A percentile compares a stretch with the other conserved stretches of the same genome.
These are phyloP conservation scores for Zhengitettix transpicula DNA, from an alignment of 2,888 invertebrate genomes.

Conservation along the genomic window DNA sequence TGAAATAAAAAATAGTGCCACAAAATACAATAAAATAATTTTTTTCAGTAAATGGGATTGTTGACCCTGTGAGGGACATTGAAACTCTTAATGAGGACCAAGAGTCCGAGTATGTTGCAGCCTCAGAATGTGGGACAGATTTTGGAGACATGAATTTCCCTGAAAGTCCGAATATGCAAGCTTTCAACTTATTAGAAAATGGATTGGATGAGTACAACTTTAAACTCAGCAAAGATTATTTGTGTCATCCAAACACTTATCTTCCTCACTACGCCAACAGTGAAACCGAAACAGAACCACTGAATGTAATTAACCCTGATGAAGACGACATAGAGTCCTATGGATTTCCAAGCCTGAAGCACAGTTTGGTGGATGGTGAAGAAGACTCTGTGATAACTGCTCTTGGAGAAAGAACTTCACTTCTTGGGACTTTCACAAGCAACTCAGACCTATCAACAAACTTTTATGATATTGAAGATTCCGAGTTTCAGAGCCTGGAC, in stretches of 20 bases:
- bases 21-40: neutral
- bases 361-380: constrained; percentile 24
- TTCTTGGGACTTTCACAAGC: constrained; percentile 53
- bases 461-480: constrained; percentile 79
- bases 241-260: constrained; percentile 72
- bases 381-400: constrained; percentile 11
- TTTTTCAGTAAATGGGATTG: constrained; percentile 29
- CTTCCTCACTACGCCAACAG: constrained; percentile 39
- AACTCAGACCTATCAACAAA: constrained; percentile 75
- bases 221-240: constrained; percentile 45
- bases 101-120: constrained; percentile 52
- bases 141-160: constrained; percentile 34
- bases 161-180: constrained; percentile 33
- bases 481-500: constrained; percentile 47
- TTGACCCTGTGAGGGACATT: constrained; percentile 45
- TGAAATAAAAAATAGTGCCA: constrained; percentile 14
- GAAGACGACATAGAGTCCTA: constrained; percentile 28
- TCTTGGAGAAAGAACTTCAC: constrained; percentile 52
- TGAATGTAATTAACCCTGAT: constrained; percentile 12
- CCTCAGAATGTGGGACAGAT: constrained; percentile 46
- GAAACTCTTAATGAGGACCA: constrained; percentile 50
- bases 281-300: constrained; percentile 20
- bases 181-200: constrained; percentile 12
- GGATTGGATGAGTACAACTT: constrained; percentile 28
- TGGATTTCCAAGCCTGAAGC: constrained; percentile 29